A percentile compares a stretch with the other conserved stretches of the same genome.
Conservation (phyloP, 2,797 vertebrate genomes). For the Scyliorhinus canicula region DNA sequence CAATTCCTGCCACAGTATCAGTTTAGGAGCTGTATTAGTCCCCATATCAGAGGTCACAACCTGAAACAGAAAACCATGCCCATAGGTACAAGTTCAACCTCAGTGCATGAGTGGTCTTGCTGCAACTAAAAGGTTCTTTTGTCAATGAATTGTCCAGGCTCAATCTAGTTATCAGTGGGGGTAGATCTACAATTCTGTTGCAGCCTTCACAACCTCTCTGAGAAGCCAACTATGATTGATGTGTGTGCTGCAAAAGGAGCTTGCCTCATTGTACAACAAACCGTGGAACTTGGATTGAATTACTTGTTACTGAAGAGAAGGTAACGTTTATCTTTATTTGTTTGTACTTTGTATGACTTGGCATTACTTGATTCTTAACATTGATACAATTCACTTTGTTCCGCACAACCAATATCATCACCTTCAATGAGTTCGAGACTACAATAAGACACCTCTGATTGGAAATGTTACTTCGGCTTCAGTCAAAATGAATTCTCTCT, state of each 20-base stretch:
- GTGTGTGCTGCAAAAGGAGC: neutral
- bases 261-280: neutral
- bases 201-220: neutral
- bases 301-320: neutral
- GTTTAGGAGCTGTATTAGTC: too few species aligned
- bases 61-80: too few species aligned
- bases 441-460: neutral
- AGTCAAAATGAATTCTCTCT: neutral
- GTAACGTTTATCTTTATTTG: neutral
- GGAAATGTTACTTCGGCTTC: neutral
- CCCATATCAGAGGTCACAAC: too few species aligned
- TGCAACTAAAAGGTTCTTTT: neutral
- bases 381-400: neutral
- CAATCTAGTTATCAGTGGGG: neutral
- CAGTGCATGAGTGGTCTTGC: neutral
- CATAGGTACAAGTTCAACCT: neutral
- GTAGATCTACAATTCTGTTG: neutral
- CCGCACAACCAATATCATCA: neutral
- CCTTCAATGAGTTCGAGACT: neutral
- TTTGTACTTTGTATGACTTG: neutral
- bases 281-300: neutral
- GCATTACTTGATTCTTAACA: neutral
- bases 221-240: neutral
- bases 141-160: neutral
- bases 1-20: too few species aligned